Evolutionary conservation across 2,113 vertebrate genomes (phyloP).

Genomic region (Cyprinodon brontotheroides): DNA sequence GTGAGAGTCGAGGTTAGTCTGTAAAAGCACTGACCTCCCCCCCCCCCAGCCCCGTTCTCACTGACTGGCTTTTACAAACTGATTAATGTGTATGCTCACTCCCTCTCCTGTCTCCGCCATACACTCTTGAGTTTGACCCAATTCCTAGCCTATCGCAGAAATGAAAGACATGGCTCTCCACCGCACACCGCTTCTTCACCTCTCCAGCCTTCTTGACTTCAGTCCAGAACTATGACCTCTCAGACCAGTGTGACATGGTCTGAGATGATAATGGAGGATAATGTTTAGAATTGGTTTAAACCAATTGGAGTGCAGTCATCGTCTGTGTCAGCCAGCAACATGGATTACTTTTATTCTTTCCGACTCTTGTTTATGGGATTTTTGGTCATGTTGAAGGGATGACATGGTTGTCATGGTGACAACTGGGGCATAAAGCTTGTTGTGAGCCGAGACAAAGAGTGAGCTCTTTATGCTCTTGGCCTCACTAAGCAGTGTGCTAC

Average conservation of each 20-base stretch:
- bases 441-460: constrained; percentile 65
- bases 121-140: constrained; percentile 70
- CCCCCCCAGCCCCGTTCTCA: constrained; percentile 13
- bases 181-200: constrained; percentile 8
- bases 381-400: constrained; percentile 71
- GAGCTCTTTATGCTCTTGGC: constrained; percentile 54
- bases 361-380: constrained; percentile 66
- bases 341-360: constrained; percentile 63
- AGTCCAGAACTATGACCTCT: constrained; percentile 6
- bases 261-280: not conserved
- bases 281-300: not conserved
- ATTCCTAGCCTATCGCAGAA: constrained; percentile 60
- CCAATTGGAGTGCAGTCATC: constrained; percentile 1
- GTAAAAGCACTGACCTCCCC: constrained; percentile 44
- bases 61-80: constrained; percentile 54
- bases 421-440: constrained; percentile 71
- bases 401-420: constrained; percentile 78
- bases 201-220: not conserved
- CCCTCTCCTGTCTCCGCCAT: constrained; percentile 49
- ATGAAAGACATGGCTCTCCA: constrained; percentile 40
- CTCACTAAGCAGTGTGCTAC: constrained; percentile 36
- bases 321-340: constrained; percentile 30
- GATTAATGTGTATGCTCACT: constrained; percentile 41
- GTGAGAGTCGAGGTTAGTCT: constrained; percentile 50
- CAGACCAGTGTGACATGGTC: not conserved